Conservation (phyloP, 2,113 vertebrate genomes). For the Limnothrissa miodon region DNA sequence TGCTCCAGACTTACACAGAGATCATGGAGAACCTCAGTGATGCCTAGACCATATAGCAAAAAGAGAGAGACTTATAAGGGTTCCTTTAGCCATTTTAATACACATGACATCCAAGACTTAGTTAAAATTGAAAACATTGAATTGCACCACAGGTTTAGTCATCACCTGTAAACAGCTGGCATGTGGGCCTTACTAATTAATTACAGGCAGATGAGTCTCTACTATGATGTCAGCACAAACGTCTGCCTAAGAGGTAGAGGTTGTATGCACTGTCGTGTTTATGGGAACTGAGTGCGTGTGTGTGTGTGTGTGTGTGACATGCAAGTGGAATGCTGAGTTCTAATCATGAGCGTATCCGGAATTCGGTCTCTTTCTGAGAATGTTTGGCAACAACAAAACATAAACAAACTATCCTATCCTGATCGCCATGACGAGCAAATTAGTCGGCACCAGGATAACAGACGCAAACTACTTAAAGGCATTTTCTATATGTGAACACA, state of each 20-base stretch:
- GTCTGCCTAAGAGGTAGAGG: neutral
- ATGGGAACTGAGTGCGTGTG: neutral
- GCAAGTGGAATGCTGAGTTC: neutral
- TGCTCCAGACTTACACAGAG: too few relatives aligned
- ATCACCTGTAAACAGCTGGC: neutral
- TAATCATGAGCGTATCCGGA: neutral
- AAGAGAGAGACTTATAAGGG: neutral
- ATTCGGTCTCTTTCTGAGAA: neutral
- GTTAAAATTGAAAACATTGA: neutral
- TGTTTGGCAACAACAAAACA: neutral
- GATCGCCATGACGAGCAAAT: neutral
- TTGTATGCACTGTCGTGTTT: neutral
- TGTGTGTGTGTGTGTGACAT: neutral
- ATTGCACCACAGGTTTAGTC: neutral
- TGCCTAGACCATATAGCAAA: neutral
- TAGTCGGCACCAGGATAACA: conserved; percentile 42
- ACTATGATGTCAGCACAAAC: neutral
- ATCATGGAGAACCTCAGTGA: too few relatives aligned
- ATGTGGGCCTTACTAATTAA: neutral
- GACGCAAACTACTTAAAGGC: conserved; percentile 50
- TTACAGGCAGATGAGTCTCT: neutral
- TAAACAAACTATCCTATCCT: neutral
- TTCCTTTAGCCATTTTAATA: neutral
- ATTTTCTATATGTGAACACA: conserved; percentile 64
- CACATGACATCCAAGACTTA: neutral